phyloP scores from a whole-genome alignment of 1,140 invertebrate species.

The Manduca sexta region DNA sequence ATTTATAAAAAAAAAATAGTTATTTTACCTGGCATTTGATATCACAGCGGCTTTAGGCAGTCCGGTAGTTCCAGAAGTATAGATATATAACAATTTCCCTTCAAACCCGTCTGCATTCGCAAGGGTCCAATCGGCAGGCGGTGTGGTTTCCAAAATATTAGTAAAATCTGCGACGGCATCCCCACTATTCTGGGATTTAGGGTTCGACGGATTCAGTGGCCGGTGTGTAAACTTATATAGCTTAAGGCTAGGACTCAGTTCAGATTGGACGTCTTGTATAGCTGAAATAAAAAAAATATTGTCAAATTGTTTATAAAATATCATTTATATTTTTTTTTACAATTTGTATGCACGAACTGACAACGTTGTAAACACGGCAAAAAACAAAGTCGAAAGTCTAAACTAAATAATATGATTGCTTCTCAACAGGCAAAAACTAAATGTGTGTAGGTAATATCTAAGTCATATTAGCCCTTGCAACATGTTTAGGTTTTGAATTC shows the following conservation, averaged over 20 bases:
- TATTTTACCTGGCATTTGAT: constrained; percentile 78
- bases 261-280: constrained; percentile 53
- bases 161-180: constrained; percentile 48
- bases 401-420: no score
- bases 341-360: no score
- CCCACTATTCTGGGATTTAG: constrained; percentile 21
- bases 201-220: constrained; percentile 23
- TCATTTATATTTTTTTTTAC: no score
- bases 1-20: no score
- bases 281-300: constrained; percentile 35
- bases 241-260: constrained; percentile 54
- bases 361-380: no score
- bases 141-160: constrained; percentile 41
- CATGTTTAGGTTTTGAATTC: no score
- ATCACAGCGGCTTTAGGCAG: constrained; percentile 92
- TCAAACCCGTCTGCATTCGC: constrained; percentile 47
- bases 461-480: no score
- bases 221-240: constrained; percentile 56
- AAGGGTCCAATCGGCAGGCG: constrained; percentile 53
- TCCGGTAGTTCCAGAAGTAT: constrained; percentile 92
- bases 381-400: no score
- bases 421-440: no score
- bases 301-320: background rate
- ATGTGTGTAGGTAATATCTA: no score
- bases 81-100: constrained; percentile 85